Evolutionary conservation across 2,797 vertebrate species (phyloP).

Genomic region (Periophthalmus magnuspinnatus): DNA sequence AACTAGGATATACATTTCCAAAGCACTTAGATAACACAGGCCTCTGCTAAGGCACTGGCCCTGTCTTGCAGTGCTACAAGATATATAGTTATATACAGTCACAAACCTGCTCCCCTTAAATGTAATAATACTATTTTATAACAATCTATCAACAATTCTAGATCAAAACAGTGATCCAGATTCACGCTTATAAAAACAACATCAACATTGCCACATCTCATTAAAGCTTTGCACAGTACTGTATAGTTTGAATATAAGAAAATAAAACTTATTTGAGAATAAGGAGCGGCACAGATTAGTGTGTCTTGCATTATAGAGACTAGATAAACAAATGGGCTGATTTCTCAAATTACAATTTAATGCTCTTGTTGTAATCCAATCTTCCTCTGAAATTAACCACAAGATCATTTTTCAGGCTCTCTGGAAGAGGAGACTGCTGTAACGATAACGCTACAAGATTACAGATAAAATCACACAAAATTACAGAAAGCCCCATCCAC

Average conservation of each 20-base stretch:
- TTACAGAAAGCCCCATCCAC: constrained; percentile 19
- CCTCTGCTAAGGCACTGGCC: background rate
- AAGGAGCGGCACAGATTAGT: background rate
- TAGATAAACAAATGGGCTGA: constrained; percentile 20
- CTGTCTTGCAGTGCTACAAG: background rate
- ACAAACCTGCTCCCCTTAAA: background rate
- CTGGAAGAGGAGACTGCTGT: constrained; percentile 10
- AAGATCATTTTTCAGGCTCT: background rate
- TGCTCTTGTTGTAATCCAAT: constrained; percentile 25
- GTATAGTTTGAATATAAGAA: too few species aligned
- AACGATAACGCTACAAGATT: constrained; percentile 32
- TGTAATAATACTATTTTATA: too few species aligned
- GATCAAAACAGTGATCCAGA: too few species aligned
- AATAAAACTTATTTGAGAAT: background rate
- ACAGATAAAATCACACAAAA: constrained; percentile 11
- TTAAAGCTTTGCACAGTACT: too few species aligned
- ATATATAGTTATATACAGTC: background rate
- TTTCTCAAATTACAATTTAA: constrained; percentile 31
- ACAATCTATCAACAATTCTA: too few species aligned
- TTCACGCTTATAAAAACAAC: too few species aligned
- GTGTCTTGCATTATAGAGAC: constrained; percentile 34
- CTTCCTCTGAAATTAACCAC: constrained; percentile 19
- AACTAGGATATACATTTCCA: background rate
- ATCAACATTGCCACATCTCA: too few species aligned
- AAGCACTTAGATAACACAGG: background rate